Percentiles rank a stretch among this genome's conserved stretches.
Evolutionary conservation across 2,888 invertebrate species (phyloP).

Genomic region (Microplitis manilae): DNA sequence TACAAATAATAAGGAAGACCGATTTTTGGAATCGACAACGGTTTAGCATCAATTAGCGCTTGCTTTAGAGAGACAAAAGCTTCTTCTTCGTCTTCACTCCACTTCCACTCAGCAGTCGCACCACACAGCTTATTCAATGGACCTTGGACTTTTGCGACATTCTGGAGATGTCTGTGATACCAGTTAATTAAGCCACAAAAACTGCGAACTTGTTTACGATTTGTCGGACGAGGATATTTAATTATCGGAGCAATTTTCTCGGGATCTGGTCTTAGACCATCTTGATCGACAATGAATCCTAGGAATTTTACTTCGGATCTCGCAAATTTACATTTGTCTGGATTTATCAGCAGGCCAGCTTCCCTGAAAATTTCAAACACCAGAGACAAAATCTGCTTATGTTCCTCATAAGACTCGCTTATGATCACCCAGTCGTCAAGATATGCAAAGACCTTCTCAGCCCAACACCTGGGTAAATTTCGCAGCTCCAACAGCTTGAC

Average conservation of each 20-base stretch:
- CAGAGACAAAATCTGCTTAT: too few species aligned
- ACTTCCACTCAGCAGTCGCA: slow-evolving; percentile 7
- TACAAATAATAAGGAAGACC: too few species aligned
- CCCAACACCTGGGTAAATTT: too few species aligned
- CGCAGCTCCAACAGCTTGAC: too few species aligned
- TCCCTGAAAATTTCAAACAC: slow-evolving; percentile 13
- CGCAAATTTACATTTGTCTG: slow-evolving; percentile 30
- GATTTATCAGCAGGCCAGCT: slow-evolving; percentile 22
- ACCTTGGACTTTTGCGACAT: background rate
- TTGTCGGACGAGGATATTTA: slow-evolving; percentile 10
- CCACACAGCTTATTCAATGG: background rate
- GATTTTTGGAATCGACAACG: background rate
- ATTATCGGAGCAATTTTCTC: slow-evolving; percentile 35
- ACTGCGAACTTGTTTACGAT: slow-evolving; percentile 38
- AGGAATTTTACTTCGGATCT: slow-evolving; percentile 18
- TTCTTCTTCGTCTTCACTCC: slow-evolving; percentile 12
- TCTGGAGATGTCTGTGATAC: slow-evolving; percentile 38
- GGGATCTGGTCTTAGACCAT: slow-evolving; percentile 37
- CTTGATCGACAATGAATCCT: slow-evolving; percentile 17
- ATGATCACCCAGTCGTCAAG: too few species aligned
- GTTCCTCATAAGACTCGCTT: too few species aligned
- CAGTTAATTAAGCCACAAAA: slow-evolving; percentile 42
- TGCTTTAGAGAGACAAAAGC: slow-evolving; percentile 12
- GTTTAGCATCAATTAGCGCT: background rate
- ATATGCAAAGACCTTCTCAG: too few species aligned